A percentile compares a stretch with the other conserved stretches of the same genome.
These are phyloP conservation scores for Australoheros scitulus DNA, from an alignment of 2,113 vertebrate species.

Conservation along the genomic window DNA sequence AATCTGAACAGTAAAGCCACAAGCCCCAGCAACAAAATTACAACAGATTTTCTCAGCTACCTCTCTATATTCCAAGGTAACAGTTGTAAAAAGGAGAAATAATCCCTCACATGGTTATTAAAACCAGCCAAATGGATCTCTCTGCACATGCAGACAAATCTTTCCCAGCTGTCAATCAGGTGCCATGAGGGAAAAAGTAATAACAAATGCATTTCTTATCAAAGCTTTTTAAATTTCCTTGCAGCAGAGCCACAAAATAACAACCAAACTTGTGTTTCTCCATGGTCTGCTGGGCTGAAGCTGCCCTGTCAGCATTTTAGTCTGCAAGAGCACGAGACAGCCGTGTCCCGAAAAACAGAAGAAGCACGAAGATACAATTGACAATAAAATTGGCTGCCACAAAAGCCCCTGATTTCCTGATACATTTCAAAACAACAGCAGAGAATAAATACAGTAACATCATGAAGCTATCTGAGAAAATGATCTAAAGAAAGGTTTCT, in stretches of 20 bases:
- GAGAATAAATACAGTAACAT: slow-evolving; percentile 38
- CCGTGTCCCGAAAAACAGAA: slow-evolving; percentile 12
- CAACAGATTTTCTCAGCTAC: slow-evolving; percentile 28
- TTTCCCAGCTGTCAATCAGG: slow-evolving; percentile 29
- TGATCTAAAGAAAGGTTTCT: slow-evolving; percentile 9
- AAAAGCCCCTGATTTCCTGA: slow-evolving; percentile 41
- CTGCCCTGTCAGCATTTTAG: slow-evolving; percentile 44
- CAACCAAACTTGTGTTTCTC: slow-evolving; percentile 7
- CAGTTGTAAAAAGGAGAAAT: slow-evolving; percentile 48
- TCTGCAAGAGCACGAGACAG: neutral
- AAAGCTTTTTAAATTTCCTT: slow-evolving; percentile 6
- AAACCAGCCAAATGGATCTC: slow-evolving; percentile 42
- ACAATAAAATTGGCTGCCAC: slow-evolving; percentile 42
- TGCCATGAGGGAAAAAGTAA: slow-evolving; percentile 2
- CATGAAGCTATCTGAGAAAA: slow-evolving; percentile 14
- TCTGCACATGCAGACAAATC: slow-evolving; percentile 27
- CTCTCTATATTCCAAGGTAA: slow-evolving; percentile 38
- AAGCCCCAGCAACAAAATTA: slow-evolving; percentile 35
- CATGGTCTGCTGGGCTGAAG: slow-evolving; percentile 16
- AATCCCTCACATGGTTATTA: slow-evolving; percentile 43
- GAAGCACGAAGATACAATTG: slow-evolving; percentile 31
- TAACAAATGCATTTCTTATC: slow-evolving; percentile 13
- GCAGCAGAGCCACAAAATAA: neutral
- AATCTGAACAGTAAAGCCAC: slow-evolving; percentile 36
- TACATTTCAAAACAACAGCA: slow-evolving; percentile 33